These are phyloP conservation scores for Falco concolor DNA, from an alignment of 2,797 vertebrate species.

Conservation along the genomic window DNA sequence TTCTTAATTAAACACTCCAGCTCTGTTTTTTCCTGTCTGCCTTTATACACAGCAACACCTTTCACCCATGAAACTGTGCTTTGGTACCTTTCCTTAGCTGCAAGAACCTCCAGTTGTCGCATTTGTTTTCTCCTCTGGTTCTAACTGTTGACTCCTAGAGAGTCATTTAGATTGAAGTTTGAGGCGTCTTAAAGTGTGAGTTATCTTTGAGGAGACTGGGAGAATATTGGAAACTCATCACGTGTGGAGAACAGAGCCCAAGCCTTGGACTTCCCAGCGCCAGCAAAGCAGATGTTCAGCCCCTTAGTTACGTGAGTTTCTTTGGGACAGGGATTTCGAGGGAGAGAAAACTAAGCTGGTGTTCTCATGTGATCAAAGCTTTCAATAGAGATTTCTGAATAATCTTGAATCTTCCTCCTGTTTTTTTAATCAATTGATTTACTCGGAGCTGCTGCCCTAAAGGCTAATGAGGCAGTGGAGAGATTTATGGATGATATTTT, in stretches of 20 bases:
- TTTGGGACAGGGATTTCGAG: not conserved
- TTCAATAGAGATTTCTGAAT: not conserved
- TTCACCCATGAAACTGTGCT: not conserved
- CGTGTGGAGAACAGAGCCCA: not conserved
- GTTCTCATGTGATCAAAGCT: not conserved
- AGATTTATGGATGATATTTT: slow-evolving; percentile 23
- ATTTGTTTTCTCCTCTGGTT: not conserved
- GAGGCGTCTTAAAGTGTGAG: not conserved
- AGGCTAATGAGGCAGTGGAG: not conserved
- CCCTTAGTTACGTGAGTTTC: not conserved
- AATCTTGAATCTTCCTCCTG: not conserved
- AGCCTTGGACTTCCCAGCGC: not conserved
- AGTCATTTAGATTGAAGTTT: not conserved
- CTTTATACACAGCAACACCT: not conserved
- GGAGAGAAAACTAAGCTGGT: not conserved
- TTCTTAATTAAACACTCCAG: not conserved
- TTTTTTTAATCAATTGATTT: not conserved
- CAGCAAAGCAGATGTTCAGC: not conserved
- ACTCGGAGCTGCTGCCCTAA: not conserved
- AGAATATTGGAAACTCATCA: rapidly evolving
- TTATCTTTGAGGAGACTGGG: not conserved
- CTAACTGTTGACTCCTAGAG: not conserved
- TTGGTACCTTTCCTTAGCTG: not conserved
- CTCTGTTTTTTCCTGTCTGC: not conserved
- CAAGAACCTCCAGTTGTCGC: not conserved